phyloP scores from a whole-genome alignment of 2,888 invertebrate species.

The Rhagonycha fulva region DNA sequence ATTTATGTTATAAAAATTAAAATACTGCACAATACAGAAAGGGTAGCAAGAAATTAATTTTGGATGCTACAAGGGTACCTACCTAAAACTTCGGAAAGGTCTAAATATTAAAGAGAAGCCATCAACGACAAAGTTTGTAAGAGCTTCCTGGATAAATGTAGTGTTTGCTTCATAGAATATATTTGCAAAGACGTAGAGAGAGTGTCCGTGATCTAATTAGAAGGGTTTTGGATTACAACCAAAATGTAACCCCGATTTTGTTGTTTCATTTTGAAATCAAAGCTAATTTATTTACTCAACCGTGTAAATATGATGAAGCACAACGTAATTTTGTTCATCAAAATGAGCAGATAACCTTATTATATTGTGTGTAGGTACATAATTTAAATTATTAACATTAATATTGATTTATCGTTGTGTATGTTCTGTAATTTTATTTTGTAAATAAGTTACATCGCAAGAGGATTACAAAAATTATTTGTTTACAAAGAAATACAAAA shows the following conservation, averaged over 20 bases:
- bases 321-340: neutral
- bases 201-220: neutral
- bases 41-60: neutral
- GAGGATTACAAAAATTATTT: too few species aligned
- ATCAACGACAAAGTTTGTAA: neutral
- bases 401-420: neutral
- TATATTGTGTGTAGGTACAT: too few species aligned
- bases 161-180: neutral
- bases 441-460: too few species aligned
- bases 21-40: neutral
- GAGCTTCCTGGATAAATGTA: neutral
- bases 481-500: too few species aligned
- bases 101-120: neutral
- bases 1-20: neutral
- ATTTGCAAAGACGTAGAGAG: neutral
- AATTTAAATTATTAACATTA: neutral
- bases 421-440: too few species aligned
- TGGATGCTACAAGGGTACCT: neutral
- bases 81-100: neutral
- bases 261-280: neutral
- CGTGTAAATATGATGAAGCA: neutral
- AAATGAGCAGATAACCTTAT: neutral
- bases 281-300: neutral
- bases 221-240: neutral
- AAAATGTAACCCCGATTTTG: neutral